Conservation (phyloP, 2,113 vertebrate species). For the Mesitornis unicolor region DNA sequence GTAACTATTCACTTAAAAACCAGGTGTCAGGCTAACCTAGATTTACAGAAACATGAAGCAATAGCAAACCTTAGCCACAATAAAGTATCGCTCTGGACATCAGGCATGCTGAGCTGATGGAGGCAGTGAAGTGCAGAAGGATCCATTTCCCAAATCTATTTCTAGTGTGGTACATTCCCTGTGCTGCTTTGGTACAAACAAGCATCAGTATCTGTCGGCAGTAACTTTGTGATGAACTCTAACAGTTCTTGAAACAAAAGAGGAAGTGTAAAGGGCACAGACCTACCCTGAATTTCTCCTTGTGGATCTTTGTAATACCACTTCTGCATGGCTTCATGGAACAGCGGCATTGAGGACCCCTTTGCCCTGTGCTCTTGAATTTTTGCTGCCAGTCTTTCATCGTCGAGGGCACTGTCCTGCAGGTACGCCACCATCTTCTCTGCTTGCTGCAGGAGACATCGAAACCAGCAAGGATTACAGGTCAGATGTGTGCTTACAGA, state of each 20-base stretch:
- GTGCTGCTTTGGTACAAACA: background rate
- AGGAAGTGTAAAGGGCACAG: conserved; percentile 47
- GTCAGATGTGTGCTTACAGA: background rate
- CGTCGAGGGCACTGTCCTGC: conserved; percentile 90
- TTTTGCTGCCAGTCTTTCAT: conserved; percentile 88
- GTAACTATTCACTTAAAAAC: background rate
- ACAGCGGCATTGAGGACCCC: conserved; percentile 80
- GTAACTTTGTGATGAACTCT: background rate
- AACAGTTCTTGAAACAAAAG: conserved; percentile 26
- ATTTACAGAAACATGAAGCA: background rate
- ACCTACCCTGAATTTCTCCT: conserved; percentile 95
- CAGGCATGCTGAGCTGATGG: background rate
- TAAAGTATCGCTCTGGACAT: background rate
- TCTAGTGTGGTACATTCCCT: background rate
- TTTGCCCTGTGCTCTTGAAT: conserved; percentile 85
- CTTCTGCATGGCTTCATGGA: conserved; percentile 94
- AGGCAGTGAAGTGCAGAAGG: background rate
- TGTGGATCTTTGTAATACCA: conserved; percentile 99
- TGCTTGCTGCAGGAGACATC: conserved; percentile 83
- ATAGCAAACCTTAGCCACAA: background rate
- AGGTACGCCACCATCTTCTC: conserved; percentile 99
- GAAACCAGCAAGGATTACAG: background rate
- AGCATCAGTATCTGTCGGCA: background rate
- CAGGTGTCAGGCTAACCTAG: background rate
- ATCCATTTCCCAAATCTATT: background rate